These are phyloP conservation scores for Apeltes quadracus DNA, from an alignment of 2,113 vertebrate species.

Conservation along the genomic window DNA sequence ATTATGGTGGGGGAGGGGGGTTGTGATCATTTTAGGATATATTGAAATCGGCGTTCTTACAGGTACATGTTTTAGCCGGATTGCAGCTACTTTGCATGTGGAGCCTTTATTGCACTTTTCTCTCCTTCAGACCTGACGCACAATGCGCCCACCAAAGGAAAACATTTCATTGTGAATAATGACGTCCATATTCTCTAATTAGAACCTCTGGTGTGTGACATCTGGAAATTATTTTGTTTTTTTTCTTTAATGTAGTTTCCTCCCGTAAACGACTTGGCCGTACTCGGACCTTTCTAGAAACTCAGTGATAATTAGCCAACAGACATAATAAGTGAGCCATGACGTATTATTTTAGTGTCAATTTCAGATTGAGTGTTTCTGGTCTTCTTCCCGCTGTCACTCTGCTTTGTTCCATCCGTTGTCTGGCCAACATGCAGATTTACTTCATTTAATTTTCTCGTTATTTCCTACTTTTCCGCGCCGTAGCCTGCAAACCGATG, in stretches of 20 bases:
- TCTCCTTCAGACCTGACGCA: slow-evolving; percentile 1
- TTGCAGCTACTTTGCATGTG: neutral
- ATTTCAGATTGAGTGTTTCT: neutral
- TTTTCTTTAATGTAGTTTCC: neutral
- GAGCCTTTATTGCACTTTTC: neutral
- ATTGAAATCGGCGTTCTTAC: neutral
- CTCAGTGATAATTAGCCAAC: neutral
- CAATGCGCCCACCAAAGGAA: slow-evolving; percentile 7
- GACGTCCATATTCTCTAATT: slow-evolving; percentile 22
- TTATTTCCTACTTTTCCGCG: neutral
- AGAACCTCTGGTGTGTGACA: neutral
- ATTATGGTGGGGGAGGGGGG: slow-evolving; percentile 3
- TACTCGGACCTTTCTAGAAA: neutral
- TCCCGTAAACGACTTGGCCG: neutral
- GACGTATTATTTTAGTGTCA: neutral
- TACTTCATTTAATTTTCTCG: neutral
- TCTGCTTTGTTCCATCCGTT: no score
- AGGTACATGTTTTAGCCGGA: neutral
- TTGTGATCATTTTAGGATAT: neutral
- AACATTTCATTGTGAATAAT: slow-evolving; percentile 10
- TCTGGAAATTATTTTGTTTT: neutral
- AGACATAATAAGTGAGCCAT: neutral
- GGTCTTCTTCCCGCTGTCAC: neutral
- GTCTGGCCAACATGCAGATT: no score
- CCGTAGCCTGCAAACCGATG: no score